These are phyloP conservation scores for Gallinago nigripennis DNA, from an alignment of 2,797 vertebrate species.

Conservation along the genomic window DNA sequence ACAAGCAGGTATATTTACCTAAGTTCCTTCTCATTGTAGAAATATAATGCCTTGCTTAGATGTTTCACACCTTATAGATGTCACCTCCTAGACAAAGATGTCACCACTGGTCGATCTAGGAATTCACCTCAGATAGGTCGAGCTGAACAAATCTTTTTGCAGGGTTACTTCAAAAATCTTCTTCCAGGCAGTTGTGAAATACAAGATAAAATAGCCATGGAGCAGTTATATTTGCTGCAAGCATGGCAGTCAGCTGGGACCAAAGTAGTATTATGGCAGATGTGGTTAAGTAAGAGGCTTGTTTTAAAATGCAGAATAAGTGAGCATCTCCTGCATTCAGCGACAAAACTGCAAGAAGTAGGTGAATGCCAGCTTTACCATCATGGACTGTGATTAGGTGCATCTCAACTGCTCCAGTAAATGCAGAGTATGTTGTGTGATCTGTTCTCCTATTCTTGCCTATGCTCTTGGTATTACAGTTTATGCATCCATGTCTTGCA, in stretches of 20 bases:
- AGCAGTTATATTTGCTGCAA: neutral
- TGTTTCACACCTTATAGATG: neutral
- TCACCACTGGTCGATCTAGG: neutral
- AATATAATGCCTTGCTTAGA: neutral
- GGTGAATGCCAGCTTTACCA: neutral
- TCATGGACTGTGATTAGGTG: accelerated
- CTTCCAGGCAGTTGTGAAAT: neutral
- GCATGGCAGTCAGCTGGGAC: neutral
- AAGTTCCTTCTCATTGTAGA: neutral
- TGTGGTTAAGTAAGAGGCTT: neutral
- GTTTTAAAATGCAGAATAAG: neutral
- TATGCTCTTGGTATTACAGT: neutral
- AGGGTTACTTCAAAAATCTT: neutral
- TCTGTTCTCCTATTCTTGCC: neutral
- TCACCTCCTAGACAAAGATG: neutral
- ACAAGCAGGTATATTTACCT: accelerated
- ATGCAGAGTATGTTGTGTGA: neutral
- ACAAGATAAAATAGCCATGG: neutral
- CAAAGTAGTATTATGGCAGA: neutral
- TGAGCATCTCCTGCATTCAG: neutral
- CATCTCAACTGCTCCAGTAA: neutral
- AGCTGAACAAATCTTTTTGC: neutral
- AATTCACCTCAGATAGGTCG: neutral
- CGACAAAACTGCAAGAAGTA: neutral
- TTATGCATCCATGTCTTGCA: neutral